These are phyloP conservation scores for Cotesia congregata DNA, from an alignment of 2,888 invertebrate species.

Conservation along the genomic window DNA sequence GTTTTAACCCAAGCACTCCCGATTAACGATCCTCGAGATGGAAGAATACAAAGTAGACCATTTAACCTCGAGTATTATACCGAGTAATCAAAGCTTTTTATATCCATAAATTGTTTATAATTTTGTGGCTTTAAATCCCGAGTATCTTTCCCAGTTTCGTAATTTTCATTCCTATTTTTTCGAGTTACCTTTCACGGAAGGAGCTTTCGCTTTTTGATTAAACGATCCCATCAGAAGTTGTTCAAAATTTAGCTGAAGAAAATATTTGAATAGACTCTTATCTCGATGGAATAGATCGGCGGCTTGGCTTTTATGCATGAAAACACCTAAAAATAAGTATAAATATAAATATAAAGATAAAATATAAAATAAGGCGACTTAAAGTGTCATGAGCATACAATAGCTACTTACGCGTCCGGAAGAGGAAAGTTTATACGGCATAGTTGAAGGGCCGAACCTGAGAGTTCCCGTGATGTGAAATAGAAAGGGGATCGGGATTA, in stretches of 20 bases:
- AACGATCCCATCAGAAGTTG: no score
- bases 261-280: not conserved
- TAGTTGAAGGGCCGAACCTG: constrained; percentile 5
- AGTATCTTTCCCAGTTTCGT: not conserved
- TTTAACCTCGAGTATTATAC: constrained; percentile 29
- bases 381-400: constrained; percentile 13
- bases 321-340: constrained; percentile 19
- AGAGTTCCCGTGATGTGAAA: constrained; percentile 2
- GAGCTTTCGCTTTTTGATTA: no score
- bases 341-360: not conserved
- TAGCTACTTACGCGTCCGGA: constrained; percentile 15
- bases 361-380: not conserved
- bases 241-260: not conserved
- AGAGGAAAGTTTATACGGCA: constrained; percentile 19
- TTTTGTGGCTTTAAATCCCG: not conserved
- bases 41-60: constrained; percentile 32
- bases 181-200: no score
- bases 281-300: not conserved
- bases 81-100: constrained; percentile 2
- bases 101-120: constrained; percentile 8
- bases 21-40: constrained; percentile 30
- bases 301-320: not conserved
- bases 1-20: constrained; percentile 35
- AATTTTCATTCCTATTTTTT: no score
- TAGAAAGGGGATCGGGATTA: constrained; percentile 27